These are phyloP conservation scores for Pachydiplax longipennis DNA, from an alignment of 2,888 invertebrate species.

Conservation along the genomic window DNA sequence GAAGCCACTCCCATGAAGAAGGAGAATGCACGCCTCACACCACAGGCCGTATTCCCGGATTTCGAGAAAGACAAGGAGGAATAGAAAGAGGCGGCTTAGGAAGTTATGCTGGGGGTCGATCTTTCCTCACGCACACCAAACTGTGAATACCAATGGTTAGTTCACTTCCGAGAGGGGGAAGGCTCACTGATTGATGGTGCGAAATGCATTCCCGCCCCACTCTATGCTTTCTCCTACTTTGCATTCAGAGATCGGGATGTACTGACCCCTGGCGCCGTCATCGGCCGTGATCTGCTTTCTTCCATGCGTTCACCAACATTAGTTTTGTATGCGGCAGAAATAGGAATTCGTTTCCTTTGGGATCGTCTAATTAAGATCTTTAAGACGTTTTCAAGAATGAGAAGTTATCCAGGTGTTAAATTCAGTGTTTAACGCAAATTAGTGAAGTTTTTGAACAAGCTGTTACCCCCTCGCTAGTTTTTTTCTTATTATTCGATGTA, in stretches of 20 bases:
- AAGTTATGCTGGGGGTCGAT: not conserved
- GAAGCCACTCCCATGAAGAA: not conserved
- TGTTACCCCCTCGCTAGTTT: too few relatives aligned
- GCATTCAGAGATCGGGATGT: not conserved
- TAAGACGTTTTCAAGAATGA: too few relatives aligned
- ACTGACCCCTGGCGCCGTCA: constrained; percentile 3
- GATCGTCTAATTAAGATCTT: too few relatives aligned
- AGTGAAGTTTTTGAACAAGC: too few relatives aligned
- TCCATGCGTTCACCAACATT: not conserved
- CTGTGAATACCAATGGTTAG: constrained; percentile 15
- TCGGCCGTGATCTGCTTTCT: not conserved
- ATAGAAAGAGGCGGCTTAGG: not conserved
- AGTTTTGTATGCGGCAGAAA: not conserved
- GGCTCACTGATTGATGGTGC: constrained; percentile 2
- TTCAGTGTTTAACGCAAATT: too few relatives aligned
- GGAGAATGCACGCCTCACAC: not conserved
- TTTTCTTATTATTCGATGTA: too few relatives aligned
- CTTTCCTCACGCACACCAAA: not conserved
- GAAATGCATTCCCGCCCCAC: not conserved
- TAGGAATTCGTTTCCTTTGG: too few relatives aligned
- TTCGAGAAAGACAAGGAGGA: not conserved
- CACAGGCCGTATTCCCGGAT: not conserved
- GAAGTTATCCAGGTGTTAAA: too few relatives aligned
- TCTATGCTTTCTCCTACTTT: not conserved
- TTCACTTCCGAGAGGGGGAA: not conserved